These are phyloP conservation scores for Tympanoctomys barrerae DNA, from an alignment of 2,797 vertebrate species.

Conservation along the genomic window DNA sequence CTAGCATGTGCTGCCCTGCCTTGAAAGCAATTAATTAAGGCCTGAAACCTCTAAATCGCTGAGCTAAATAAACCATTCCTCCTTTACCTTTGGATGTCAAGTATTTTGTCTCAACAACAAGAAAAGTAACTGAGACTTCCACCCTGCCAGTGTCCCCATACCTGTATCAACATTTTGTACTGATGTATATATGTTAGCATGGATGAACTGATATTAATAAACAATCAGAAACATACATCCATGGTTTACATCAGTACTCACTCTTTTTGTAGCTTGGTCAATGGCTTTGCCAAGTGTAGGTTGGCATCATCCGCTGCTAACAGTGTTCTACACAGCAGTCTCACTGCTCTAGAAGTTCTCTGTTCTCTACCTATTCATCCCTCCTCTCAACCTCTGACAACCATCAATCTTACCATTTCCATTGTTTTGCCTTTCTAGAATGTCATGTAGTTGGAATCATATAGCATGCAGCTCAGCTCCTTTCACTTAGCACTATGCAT, in stretches of 20 bases:
- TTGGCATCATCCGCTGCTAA: too few relatives aligned
- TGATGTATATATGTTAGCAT: not conserved
- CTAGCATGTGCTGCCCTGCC: not conserved
- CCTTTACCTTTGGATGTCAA: not conserved
- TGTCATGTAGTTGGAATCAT: not conserved
- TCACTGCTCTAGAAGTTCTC: not conserved
- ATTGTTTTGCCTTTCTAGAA: not conserved
- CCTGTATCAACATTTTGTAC: not conserved
- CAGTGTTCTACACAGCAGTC: not conserved
- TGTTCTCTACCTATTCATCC: not conserved
- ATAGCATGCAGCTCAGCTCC: not conserved
- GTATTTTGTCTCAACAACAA: not conserved
- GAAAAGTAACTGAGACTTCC: not conserved
- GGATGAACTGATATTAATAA: not conserved
- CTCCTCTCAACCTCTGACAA: not conserved
- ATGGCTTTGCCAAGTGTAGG: not conserved
- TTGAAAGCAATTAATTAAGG: not conserved
- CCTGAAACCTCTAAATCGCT: not conserved
- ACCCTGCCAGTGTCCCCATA: too few relatives aligned
- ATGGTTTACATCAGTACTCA: not conserved
- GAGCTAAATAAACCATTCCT: not conserved
- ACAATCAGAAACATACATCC: not conserved
- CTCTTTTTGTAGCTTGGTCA: not conserved
- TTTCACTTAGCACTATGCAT: not conserved
- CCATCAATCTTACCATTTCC: not conserved